Conservation (phyloP, 2,888 invertebrate species). For the Xylocampa areola region DNA sequence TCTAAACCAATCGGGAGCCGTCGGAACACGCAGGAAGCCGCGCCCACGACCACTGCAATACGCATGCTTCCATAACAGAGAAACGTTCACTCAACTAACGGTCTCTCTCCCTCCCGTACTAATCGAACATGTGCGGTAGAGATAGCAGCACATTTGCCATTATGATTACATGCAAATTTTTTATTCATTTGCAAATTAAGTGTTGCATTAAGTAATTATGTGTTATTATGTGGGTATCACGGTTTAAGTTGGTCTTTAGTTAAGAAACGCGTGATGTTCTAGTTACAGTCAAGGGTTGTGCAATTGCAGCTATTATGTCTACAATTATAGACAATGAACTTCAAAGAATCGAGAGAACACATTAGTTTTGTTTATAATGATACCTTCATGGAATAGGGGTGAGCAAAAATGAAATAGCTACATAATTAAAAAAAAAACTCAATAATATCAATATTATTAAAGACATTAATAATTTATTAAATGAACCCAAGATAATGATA, state of each 20-base stretch:
- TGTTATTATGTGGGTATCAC: conserved; percentile 79
- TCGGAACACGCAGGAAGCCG: conserved; percentile 76
- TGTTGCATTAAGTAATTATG: conserved; percentile 85
- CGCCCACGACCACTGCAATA: conserved; percentile 85
- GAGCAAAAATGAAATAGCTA: conserved; percentile 14
- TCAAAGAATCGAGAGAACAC: conserved; percentile 21
- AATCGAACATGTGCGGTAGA: conserved; percentile 59
- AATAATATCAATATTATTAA: neutral
- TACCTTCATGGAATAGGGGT: conserved; percentile 18
- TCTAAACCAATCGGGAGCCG: conserved; percentile 76
- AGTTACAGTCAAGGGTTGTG: conserved; percentile 60
- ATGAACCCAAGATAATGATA: conserved; percentile 3
- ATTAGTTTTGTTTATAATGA: conserved; percentile 43
- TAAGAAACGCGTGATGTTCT: conserved; percentile 67
- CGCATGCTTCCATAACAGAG: conserved; percentile 83
- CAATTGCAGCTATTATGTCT: conserved; percentile 47
- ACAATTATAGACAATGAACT: conserved; percentile 50
- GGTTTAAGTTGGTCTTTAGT: conserved; percentile 63
- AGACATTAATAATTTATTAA: neutral
- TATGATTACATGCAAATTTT: conserved; percentile 86
- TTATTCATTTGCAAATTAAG: conserved; percentile 86
- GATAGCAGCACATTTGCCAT: conserved; percentile 74
- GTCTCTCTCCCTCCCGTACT: conserved; percentile 74
- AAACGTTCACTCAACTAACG: conserved; percentile 62
- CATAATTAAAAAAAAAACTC: neutral